Conservation (phyloP, 1,140 invertebrate genomes). For the Chymomyza costata region DNA sequence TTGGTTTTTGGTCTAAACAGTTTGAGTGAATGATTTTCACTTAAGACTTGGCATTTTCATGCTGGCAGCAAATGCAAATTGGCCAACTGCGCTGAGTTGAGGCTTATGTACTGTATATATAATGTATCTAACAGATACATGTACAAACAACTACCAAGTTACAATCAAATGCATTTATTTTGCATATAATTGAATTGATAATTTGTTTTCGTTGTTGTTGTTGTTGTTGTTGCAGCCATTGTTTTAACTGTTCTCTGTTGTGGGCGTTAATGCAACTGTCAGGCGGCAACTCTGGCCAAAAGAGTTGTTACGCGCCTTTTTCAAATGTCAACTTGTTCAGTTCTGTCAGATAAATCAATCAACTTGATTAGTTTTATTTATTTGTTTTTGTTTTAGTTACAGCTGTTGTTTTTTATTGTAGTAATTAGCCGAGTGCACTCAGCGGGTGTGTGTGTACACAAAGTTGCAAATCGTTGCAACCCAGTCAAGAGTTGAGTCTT, state of each 20-base stretch:
- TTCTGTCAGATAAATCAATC: constrained; percentile 74
- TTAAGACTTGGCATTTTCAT: not conserved
- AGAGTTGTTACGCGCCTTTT: constrained; percentile 31
- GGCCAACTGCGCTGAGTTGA: no score
- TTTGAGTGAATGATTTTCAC: not conserved
- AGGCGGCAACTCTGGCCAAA: no score
- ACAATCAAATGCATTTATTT: constrained; percentile 72
- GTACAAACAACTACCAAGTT: constrained; percentile 20
- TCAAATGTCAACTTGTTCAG: constrained; percentile 69
- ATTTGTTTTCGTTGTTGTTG: constrained; percentile 40
- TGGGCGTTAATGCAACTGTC: constrained; percentile 39
- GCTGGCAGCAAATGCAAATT: constrained; percentile 1
- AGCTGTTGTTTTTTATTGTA: no score
- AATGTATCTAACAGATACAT: constrained; percentile 15
- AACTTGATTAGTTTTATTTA: constrained; percentile 74
- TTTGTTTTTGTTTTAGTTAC: no score
- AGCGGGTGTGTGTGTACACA: constrained; percentile 29
- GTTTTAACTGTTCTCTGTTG: constrained; percentile 27
- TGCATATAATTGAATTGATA: constrained; percentile 73
- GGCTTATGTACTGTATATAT: no score
- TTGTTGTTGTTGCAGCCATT: not conserved
- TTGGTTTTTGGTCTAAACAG: not conserved
- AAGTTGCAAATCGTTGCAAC: no score
- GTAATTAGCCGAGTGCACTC: constrained; percentile 56
- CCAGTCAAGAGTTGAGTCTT: no score